phyloP scores from a whole-genome alignment of 2,888 invertebrate genomes.

The Drosophila percnosoma region DNA sequence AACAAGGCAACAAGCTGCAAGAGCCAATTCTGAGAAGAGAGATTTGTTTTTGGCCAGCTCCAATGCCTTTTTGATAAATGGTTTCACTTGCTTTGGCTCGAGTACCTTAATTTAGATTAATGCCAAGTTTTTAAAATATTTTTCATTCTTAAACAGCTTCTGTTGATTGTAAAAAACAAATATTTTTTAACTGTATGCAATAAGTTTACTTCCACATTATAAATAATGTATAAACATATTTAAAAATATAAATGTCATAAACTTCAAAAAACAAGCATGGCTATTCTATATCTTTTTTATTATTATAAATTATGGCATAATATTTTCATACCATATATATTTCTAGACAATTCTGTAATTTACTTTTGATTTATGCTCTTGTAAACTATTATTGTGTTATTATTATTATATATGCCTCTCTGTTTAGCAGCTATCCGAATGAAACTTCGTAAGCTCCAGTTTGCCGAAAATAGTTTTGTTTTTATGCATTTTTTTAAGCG shows the following conservation, averaged over 20 bases:
- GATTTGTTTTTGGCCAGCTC: constrained; percentile 14
- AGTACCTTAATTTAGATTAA: background rate
- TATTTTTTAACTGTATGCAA: background rate
- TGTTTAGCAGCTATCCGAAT: background rate
- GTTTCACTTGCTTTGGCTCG: constrained; percentile 15
- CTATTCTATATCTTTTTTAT: background rate
- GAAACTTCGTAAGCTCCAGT: background rate
- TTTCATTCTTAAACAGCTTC: background rate
- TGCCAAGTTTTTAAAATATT: constrained; percentile 1
- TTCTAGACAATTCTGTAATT: background rate
- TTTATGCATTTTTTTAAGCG: constrained; percentile 7
- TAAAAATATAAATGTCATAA: background rate
- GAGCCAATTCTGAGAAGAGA: constrained; percentile 15
- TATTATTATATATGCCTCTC: background rate
- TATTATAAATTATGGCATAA: background rate
- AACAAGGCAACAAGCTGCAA: constrained; percentile 43
- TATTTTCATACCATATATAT: background rate
- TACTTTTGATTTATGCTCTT: background rate
- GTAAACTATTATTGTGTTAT: background rate
- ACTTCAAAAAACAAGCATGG: background rate
- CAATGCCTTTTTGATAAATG: constrained; percentile 27
- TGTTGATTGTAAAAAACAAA: background rate
- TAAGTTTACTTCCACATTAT: background rate
- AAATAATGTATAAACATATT: background rate
- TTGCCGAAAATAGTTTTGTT: background rate